phyloP scores from a whole-genome alignment of 2,113 vertebrate genomes.

The Hippocampus mohnikei region DNA sequence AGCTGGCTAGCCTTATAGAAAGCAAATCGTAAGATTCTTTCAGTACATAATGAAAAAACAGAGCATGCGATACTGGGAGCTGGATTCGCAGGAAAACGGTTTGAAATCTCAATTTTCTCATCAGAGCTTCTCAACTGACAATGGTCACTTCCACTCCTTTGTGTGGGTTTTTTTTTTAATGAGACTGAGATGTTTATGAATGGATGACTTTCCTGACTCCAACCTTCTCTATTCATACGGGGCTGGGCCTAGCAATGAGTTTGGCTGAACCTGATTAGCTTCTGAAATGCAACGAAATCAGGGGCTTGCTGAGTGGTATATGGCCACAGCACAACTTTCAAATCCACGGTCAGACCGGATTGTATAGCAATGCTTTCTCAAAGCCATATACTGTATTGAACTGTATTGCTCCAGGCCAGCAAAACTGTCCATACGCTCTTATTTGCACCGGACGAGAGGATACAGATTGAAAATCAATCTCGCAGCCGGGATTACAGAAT shows the following conservation, averaged over 20 bases:
- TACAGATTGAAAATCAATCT: neutral
- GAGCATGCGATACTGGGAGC: neutral
- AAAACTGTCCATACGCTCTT: neutral
- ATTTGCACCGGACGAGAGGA: neutral
- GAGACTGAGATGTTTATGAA: no score
- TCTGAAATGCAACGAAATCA: no score
- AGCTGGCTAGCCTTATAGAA: conserved; percentile 10
- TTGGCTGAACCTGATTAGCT: no score
- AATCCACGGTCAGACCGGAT: no score
- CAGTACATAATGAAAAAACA: neutral
- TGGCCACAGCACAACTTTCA: no score
- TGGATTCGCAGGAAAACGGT: neutral
- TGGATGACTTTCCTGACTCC: neutral
- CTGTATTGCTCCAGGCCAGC: neutral
- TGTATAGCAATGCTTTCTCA: no score
- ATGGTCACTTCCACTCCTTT: neutral
- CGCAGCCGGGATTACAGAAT: neutral
- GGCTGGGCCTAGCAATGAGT: neutral
- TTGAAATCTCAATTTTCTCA: neutral
- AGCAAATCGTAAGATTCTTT: conserved; percentile 7
- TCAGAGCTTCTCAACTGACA: neutral
- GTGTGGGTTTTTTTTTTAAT: neutral
- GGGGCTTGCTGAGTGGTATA: no score
- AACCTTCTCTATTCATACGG: neutral
- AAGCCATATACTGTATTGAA: neutral